A percentile compares a stretch with the other conserved stretches of the same genome.
These are phyloP conservation scores for Smithornis capensis DNA, from an alignment of 2,113 vertebrate genomes.

Conservation along the genomic window DNA sequence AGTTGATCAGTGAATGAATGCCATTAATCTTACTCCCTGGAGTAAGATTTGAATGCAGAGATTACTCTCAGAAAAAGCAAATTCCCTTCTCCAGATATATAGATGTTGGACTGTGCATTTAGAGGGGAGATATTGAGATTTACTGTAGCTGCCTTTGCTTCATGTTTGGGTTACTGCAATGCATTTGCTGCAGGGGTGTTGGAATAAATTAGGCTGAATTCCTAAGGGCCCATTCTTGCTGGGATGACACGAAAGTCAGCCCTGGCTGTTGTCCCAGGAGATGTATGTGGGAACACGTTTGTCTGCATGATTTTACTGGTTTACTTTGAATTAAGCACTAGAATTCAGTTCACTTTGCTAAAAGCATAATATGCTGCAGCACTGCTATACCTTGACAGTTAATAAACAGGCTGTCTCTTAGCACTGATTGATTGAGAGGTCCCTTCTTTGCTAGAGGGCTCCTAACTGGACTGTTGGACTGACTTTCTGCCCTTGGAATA, in stretches of 20 bases:
- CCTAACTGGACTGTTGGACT: neutral
- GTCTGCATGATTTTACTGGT: neutral
- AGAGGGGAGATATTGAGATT: neutral
- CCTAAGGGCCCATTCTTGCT: neutral
- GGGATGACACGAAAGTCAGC: neutral
- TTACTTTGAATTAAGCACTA: neutral
- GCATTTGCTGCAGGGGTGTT: neutral
- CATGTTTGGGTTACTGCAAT: neutral
- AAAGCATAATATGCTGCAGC: neutral
- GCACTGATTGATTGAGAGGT: neutral
- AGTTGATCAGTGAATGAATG: neutral
- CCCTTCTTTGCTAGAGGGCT: neutral
- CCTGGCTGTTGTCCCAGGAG: neutral
- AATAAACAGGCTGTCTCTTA: neutral
- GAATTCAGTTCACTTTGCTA: neutral
- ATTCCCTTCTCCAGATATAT: neutral
- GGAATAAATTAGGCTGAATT: neutral
- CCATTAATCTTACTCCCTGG: neutral
- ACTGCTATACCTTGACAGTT: neutral
- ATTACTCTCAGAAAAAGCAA: neutral
- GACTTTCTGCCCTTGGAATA: neutral
- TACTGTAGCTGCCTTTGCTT: neutral
- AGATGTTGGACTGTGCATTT: neutral
- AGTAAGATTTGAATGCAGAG: neutral
- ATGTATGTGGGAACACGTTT: neutral